These are phyloP conservation scores for Ochropacha duplaris DNA, from an alignment of 2,888 invertebrate genomes.

Conservation along the genomic window DNA sequence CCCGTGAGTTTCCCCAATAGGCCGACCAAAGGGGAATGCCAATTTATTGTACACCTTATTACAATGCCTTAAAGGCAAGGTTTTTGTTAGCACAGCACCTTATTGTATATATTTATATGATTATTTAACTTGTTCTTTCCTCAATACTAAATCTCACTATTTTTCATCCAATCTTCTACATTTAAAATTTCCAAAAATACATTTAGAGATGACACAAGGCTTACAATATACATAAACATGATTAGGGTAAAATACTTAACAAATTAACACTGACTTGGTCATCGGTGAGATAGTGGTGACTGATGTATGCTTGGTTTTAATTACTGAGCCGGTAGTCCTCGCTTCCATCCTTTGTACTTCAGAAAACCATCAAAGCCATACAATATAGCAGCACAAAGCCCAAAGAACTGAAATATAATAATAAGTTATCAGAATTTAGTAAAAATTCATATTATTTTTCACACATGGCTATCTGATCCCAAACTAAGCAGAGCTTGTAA, in stretches of 20 bases:
- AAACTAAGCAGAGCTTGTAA: too few relatives aligned
- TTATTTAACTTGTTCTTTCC: neutral
- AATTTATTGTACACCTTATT: too few relatives aligned
- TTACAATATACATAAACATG: neutral
- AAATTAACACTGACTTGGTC: neutral
- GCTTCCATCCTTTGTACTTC: slow-evolving; percentile 87
- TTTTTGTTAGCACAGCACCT: too few relatives aligned
- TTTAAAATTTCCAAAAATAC: neutral
- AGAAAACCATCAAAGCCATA: slow-evolving; percentile 92
- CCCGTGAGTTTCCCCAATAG: too few relatives aligned
- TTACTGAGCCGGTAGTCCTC: slow-evolving; percentile 88
- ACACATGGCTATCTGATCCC: too few relatives aligned
- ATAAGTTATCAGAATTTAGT: too few relatives aligned
- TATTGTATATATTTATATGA: too few relatives aligned
- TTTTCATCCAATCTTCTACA: too few relatives aligned
- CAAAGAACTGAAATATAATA: slow-evolving; percentile 88
- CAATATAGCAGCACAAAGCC: slow-evolving; percentile 90
- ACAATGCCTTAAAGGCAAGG: too few relatives aligned
- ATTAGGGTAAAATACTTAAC: neutral
- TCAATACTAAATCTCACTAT: neutral
- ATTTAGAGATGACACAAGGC: neutral
- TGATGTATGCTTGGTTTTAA: slow-evolving; percentile 14
- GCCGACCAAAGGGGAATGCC: too few relatives aligned
- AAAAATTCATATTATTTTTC: too few relatives aligned
- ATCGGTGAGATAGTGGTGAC: slow-evolving; percentile 13